phyloP scores from a whole-genome alignment of 2,113 vertebrate species.

The Catagonus wagneri region DNA sequence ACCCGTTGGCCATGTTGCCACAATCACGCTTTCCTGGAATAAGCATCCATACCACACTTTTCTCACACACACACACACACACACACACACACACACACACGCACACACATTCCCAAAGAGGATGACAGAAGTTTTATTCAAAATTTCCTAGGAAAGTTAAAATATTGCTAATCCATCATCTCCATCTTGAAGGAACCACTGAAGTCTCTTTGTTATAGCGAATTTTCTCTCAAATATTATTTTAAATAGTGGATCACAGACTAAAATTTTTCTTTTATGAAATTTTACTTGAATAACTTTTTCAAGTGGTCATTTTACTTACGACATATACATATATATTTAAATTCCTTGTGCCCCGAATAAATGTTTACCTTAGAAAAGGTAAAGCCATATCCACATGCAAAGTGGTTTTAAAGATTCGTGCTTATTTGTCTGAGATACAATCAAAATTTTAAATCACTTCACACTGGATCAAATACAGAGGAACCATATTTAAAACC shows the following conservation, averaged over 20 bases:
- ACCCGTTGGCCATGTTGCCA: not conserved
- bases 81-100: not conserved
- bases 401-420: slow-evolving; percentile 11
- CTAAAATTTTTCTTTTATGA: not conserved
- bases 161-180: not conserved
- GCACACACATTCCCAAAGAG: not conserved
- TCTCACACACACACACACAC: not conserved
- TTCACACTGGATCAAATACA: not conserved
- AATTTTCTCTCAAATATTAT: slow-evolving; percentile 6
- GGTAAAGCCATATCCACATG: not conserved
- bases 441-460: not conserved
- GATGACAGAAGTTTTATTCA: not conserved
- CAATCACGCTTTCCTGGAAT: not conserved
- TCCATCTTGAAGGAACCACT: not conserved
- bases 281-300: slow-evolving; percentile 29
- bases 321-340: not conserved
- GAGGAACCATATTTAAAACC: not conserved
- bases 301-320: not conserved
- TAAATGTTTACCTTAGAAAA: not conserved
- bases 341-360: not conserved
- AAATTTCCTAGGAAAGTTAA: not conserved
- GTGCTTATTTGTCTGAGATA: not conserved
- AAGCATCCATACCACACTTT: not conserved
- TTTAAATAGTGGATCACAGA: not conserved
- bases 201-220: not conserved